These are phyloP conservation scores for Macrobrachium rosenbergii DNA, from an alignment of 1,140 invertebrate species.

Conservation along the genomic window DNA sequence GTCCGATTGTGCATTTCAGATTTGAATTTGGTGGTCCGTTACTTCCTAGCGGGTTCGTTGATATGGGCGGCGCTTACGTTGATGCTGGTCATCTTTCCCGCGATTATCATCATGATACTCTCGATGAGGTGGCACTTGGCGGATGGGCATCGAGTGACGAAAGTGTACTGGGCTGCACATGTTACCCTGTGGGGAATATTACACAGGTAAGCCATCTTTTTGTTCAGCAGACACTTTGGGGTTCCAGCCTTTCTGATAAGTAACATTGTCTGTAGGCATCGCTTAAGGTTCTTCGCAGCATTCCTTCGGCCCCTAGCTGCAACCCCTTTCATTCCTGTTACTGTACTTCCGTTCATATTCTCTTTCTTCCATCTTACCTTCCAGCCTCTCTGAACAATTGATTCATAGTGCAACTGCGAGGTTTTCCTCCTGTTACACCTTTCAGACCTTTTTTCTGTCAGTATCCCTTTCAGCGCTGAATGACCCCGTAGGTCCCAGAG, in stretches of 20 bases:
- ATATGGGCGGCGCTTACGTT: conserved; percentile 71
- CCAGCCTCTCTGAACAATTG: no score
- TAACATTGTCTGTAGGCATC: no score
- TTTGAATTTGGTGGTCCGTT: conserved; percentile 70
- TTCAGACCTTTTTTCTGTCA: no score
- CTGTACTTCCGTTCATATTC: no score
- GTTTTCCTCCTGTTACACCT: no score
- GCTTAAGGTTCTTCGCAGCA: no score
- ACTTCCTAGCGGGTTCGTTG: conserved; percentile 70
- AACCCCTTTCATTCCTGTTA: no score
- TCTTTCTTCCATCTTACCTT: no score
- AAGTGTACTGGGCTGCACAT: conserved; percentile 69
- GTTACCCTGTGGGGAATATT: conserved; percentile 70
- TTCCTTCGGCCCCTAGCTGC: no score
- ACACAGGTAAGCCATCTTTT: conserved; percentile 69
- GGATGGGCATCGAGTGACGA: conserved; percentile 68
- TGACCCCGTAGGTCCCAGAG: no score
- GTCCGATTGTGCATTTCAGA: conserved; percentile 67
- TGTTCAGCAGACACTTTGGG: background rate
- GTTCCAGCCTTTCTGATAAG: conserved; percentile 62
- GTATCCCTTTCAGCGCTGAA: no score
- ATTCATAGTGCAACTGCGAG: no score
- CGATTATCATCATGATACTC: conserved; percentile 71
- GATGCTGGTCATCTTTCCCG: conserved; percentile 70
- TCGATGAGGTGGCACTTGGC: conserved; percentile 72